Conservation (phyloP, 1,140 invertebrate species). For the Eumeta japonica region DNA sequence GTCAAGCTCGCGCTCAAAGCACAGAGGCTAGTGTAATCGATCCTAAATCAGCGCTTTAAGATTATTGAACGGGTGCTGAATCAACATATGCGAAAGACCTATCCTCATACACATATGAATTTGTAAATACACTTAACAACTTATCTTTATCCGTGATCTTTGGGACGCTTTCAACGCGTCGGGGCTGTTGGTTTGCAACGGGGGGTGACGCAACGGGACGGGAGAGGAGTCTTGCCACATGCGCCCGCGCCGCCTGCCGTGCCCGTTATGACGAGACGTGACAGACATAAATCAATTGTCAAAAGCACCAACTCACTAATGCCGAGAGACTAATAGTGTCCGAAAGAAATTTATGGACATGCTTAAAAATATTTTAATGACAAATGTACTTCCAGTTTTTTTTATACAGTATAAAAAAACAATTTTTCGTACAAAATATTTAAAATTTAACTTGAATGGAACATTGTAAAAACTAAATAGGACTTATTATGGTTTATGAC, state of each 20-base stretch:
- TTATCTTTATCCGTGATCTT: too few relatives aligned
- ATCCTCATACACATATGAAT: too few relatives aligned
- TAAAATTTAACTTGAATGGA: too few relatives aligned
- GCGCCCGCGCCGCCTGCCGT: conserved; percentile 38
- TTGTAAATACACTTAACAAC: too few relatives aligned
- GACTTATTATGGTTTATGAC: too few relatives aligned
- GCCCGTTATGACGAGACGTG: conserved; percentile 44
- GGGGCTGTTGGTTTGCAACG: not conserved
- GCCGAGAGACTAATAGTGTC: conserved; percentile 33
- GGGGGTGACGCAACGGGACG: conserved; percentile 6
- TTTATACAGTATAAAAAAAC: not conserved
- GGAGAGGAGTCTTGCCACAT: conserved; percentile 20
- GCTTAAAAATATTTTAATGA: conserved; percentile 6
- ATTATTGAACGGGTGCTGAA: too few relatives aligned
- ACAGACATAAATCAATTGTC: conserved; percentile 55
- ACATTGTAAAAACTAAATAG: too few relatives aligned
- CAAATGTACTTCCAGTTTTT: not conserved
- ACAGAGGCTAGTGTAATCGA: too few relatives aligned
- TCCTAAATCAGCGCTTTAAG: too few relatives aligned
- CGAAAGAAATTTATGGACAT: conserved; percentile 28
- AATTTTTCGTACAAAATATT: too few relatives aligned
- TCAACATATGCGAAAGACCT: too few relatives aligned
- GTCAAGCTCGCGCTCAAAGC: too few relatives aligned
- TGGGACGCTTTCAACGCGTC: not conserved
- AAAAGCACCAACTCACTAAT: conserved; percentile 40